Conservation (phyloP, 2,888 invertebrate genomes). For the Cacoxenus indagator region DNA sequence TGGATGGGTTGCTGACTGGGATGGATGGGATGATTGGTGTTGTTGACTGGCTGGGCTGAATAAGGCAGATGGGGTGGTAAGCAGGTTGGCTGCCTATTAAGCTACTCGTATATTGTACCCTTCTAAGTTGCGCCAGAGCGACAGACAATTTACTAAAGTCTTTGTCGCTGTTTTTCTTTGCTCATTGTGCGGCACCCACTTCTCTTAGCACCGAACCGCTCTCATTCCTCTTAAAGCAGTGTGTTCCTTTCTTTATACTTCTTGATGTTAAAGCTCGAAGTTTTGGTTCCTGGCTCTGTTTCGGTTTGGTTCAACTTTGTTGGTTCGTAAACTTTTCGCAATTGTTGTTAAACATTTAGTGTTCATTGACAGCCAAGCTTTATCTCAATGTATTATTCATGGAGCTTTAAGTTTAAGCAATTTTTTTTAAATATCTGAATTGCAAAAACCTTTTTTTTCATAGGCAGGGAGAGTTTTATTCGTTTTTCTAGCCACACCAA, state of each 20-base stretch:
- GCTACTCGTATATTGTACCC: background rate
- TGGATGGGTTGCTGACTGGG: background rate
- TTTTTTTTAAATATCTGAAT: too few relatives aligned
- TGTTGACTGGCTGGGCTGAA: background rate
- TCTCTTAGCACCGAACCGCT: background rate
- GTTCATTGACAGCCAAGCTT: slow-evolving; percentile 35
- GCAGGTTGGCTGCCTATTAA: background rate
- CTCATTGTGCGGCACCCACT: background rate
- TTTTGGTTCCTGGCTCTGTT: background rate
- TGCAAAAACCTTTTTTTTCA: background rate
- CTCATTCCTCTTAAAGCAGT: background rate
- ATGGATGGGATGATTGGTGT: background rate
- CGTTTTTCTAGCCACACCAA: too few relatives aligned
- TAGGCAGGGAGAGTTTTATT: too few relatives aligned
- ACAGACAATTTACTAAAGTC: slow-evolving; percentile 34
- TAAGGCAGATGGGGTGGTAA: too few relatives aligned
- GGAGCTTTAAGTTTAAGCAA: background rate
- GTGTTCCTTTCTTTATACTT: background rate
- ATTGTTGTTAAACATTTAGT: slow-evolving; percentile 21
- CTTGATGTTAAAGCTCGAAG: background rate
- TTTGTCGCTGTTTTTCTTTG: slow-evolving; percentile 12
- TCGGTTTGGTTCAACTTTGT: background rate
- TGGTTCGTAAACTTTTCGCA: slow-evolving; percentile 1
- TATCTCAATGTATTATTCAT: slow-evolving; percentile 30
- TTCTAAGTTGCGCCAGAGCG: background rate